These are phyloP conservation scores for Atherix ibis DNA, from an alignment of 2,888 invertebrate species.

Conservation along the genomic window DNA sequence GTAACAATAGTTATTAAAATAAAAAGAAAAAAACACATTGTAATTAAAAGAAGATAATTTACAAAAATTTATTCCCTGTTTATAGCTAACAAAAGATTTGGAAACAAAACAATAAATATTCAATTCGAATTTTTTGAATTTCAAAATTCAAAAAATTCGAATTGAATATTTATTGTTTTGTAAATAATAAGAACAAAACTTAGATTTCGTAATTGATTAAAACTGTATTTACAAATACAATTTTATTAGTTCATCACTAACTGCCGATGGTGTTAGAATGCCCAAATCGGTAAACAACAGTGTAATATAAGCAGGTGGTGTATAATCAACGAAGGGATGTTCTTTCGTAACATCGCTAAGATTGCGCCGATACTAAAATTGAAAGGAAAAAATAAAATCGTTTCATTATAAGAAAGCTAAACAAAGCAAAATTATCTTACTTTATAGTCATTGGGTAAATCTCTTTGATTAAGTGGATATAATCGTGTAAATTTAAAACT, in stretches of 20 bases:
- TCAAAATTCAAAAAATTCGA: not conserved
- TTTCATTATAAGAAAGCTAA: not conserved
- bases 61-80: too few species aligned
- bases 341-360: constrained; percentile 35
- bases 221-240: constrained; percentile 73
- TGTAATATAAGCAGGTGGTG: constrained; percentile 84
- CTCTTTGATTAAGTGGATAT: constrained; percentile 84
- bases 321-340: constrained; percentile 91
- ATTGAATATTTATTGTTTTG: constrained; percentile 3
- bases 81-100: too few species aligned
- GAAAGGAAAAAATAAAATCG: constrained; percentile 8
- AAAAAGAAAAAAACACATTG: too few species aligned
- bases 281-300: constrained; percentile 92
- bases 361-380: constrained; percentile 25
- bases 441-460: constrained; percentile 79
- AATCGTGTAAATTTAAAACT: constrained; percentile 93
- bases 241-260: constrained; percentile 94
- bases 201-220: too few species aligned
- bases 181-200: too few species aligned
- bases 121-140: not conserved
- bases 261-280: constrained; percentile 88
- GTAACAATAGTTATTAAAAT: too few species aligned
- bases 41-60: too few species aligned
- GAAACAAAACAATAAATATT: constrained; percentile 5
- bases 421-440: constrained; percentile 16